Percentiles rank a stretch among this genome's conserved stretches.
Evolutionary conservation across 2,113 vertebrate genomes (phyloP).

Genomic region (Motacilla tschutschensis): DNA sequence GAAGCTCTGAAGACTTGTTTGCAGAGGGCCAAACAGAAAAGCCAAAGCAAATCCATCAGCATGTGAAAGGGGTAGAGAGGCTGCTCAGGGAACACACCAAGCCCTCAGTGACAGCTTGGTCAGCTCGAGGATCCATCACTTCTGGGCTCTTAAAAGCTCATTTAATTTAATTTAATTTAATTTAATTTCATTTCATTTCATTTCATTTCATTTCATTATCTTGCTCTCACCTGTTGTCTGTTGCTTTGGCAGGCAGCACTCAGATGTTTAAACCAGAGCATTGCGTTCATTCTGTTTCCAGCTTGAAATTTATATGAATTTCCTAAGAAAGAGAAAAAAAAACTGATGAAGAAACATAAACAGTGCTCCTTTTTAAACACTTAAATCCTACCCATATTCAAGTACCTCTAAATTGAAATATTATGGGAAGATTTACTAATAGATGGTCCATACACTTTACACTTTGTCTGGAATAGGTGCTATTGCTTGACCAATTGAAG

Average conservation of each 20-base stretch:
- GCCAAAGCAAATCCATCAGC: neutral
- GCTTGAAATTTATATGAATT: conserved; percentile 98
- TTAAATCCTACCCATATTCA: neutral
- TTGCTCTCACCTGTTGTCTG: conserved; percentile 87
- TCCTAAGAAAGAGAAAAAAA: conserved; percentile 73
- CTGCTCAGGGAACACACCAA: neutral
- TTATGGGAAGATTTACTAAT: neutral
- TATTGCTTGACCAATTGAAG: neutral
- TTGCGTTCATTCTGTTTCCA: conserved; percentile 90
- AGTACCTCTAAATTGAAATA: neutral
- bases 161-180: too few relatives aligned
- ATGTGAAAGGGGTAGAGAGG: rapidly evolving
- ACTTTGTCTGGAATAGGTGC: neutral
- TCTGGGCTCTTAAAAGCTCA: neutral
- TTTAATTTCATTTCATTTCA: rapidly evolving
- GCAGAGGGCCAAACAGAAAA: neutral
- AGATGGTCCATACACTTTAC: neutral
- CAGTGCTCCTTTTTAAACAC: neutral
- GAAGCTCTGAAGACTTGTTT: neutral
- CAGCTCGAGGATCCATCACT: neutral
- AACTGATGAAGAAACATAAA: neutral
- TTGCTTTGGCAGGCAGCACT: conserved; percentile 96
- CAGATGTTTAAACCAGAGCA: conserved; percentile 97
- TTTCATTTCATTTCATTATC: rapidly evolving
- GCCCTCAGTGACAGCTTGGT: neutral